A percentile compares a stretch with the other conserved stretches of the same genome.
Conservation (phyloP, 2,797 vertebrate species). For the Glyptemys insculpta region DNA sequence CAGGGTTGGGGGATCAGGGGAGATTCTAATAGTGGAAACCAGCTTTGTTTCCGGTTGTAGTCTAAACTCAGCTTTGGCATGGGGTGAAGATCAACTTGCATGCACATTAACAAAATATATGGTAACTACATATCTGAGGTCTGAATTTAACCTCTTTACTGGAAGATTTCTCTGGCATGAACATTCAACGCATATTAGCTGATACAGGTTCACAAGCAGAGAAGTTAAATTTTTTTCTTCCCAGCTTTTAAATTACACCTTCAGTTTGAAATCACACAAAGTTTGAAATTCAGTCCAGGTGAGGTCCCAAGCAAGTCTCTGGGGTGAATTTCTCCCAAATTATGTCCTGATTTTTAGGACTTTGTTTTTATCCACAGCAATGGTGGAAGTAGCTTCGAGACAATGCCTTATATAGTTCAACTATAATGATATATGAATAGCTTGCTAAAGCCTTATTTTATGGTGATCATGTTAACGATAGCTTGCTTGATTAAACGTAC, state of each 20-base stretch:
- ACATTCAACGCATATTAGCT: neutral
- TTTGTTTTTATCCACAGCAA: constrained; percentile 4
- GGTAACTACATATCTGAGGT: neutral
- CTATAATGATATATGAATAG: neutral
- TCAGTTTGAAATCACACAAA: neutral
- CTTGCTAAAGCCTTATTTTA: neutral
- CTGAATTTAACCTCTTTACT: neutral
- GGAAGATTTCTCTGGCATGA: neutral
- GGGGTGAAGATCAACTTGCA: neutral
- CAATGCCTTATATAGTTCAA: neutral
- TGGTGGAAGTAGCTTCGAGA: neutral
- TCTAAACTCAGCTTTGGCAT: neutral
- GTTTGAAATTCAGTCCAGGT: neutral
- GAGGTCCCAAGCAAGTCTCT: neutral
- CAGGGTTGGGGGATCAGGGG: neutral
- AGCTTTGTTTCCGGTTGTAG: neutral
- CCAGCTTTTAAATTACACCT: neutral
- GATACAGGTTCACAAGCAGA: neutral
- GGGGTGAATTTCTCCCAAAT: neutral
- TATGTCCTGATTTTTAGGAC: neutral
- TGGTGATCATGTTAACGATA: neutral
- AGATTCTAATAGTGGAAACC: neutral
- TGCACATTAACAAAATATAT: neutral
- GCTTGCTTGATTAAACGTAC: neutral
- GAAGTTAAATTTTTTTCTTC: neutral